These are phyloP conservation scores for Pristionchus exspectatus DNA, from an alignment of 2,888 invertebrate genomes.

Conservation along the genomic window DNA sequence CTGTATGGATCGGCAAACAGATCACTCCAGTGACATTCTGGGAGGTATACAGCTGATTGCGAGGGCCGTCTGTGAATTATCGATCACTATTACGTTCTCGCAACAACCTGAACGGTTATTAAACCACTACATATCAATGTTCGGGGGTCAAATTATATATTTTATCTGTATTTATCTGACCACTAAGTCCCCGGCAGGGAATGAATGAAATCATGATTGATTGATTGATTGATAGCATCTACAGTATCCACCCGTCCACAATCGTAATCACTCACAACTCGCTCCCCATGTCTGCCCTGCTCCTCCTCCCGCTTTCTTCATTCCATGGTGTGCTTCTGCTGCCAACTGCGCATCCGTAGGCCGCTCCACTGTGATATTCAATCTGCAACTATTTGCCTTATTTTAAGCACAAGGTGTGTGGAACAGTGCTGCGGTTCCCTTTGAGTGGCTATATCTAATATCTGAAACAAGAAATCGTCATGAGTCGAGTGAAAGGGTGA, in stretches of 20 bases:
- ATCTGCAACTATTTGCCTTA: neutral
- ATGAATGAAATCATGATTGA: too few relatives aligned
- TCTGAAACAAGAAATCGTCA: too few relatives aligned
- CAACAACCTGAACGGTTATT: too few relatives aligned
- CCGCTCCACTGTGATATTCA: slow-evolving; percentile 51
- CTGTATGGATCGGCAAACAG: neutral
- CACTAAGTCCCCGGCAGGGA: too few relatives aligned
- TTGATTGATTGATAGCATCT: too few relatives aligned
- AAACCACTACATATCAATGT: too few relatives aligned
- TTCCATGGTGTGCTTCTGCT: neutral
- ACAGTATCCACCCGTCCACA: neutral
- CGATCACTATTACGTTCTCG: neutral
- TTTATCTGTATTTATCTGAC: too few relatives aligned
- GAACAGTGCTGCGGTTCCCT: neutral
- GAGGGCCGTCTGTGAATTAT: slow-evolving; percentile 37
- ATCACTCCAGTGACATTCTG: neutral
- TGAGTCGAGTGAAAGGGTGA: too few relatives aligned
- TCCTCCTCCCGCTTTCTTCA: slow-evolving; percentile 31
- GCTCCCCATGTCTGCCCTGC: neutral
- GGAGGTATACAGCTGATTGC: slow-evolving; percentile 44
- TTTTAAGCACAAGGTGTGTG: neutral
- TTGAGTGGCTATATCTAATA: neutral
- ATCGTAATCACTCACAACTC: neutral
- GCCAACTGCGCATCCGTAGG: slow-evolving; percentile 43
- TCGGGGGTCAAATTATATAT: too few relatives aligned